These are phyloP conservation scores for Drosophila ficusphila DNA, from an alignment of 1,140 invertebrate species.

Conservation along the genomic window DNA sequence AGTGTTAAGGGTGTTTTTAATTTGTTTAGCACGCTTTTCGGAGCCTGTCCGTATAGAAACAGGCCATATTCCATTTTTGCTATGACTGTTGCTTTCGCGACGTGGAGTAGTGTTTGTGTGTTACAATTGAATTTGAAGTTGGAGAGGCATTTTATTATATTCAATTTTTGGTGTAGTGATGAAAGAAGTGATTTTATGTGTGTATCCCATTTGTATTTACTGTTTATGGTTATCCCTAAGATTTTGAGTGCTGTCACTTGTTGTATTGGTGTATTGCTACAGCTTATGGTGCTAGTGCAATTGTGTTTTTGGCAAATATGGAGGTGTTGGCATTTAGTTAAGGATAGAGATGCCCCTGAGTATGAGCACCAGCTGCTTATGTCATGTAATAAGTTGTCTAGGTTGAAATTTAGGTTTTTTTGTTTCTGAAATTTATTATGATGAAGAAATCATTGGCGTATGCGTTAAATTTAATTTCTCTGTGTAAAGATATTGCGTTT, in stretches of 20 bases:
- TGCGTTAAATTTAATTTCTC: slow-evolving; percentile 12
- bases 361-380: slow-evolving; percentile 10
- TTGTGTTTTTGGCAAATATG: slow-evolving; percentile 1
- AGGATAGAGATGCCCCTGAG: slow-evolving; percentile 7
- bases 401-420: slow-evolving; percentile 5
- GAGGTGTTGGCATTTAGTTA: slow-evolving; percentile 18
- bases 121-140: not conserved
- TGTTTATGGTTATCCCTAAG: not conserved
- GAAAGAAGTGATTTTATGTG: slow-evolving; percentile 2
- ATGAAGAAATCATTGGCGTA: slow-evolving; percentile 12
- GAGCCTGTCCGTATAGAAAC: not conserved
- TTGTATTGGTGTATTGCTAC: not conserved
- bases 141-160: slow-evolving; percentile 1
- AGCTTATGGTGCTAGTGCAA: slow-evolving; percentile 3
- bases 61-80: not conserved
- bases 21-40: slow-evolving; percentile 6
- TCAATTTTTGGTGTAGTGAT: not conserved
- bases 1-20: slow-evolving; percentile 1
- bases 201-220: slow-evolving; percentile 2
- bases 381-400: not conserved
- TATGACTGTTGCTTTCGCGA: not conserved
- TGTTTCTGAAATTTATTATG: slow-evolving; percentile 5
- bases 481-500: slow-evolving; percentile 6
- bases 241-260: not conserved
- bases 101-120: not conserved